These are phyloP conservation scores for Podotricha telesiphe DNA, from an alignment of 2,888 invertebrate genomes.

Conservation along the genomic window DNA sequence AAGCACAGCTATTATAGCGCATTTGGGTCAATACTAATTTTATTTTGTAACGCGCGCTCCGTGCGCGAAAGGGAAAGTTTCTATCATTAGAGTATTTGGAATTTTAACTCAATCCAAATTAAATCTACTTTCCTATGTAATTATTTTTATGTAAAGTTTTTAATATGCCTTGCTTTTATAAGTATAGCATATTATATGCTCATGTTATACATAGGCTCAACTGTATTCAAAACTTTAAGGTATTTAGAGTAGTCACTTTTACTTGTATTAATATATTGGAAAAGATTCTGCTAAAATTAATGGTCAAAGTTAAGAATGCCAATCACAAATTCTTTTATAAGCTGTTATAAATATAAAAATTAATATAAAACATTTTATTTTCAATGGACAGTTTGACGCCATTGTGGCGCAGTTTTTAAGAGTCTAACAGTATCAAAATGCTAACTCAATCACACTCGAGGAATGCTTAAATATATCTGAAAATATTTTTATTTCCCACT, in stretches of 20 bases:
- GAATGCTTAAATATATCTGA: too few species aligned
- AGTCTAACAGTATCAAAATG: too few species aligned
- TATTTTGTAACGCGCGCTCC: conserved; percentile 49
- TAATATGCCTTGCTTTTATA: neutral
- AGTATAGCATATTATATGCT: neutral
- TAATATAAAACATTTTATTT: neutral
- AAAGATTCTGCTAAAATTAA: too few species aligned
- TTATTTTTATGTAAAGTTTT: conserved; percentile 35
- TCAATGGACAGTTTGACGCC: neutral
- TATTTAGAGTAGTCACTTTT: too few species aligned
- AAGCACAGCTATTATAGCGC: conserved; percentile 38
- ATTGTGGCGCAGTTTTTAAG: neutral
- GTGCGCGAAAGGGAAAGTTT: conserved; percentile 60
- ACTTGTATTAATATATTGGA: too few species aligned
- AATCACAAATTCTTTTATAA: too few species aligned
- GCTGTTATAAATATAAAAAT: too few species aligned
- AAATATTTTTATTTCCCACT: too few species aligned
- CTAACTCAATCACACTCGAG: too few species aligned
- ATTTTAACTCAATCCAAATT: conserved; percentile 54
- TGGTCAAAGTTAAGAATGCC: too few species aligned
- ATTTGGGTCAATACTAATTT: conserved; percentile 53
- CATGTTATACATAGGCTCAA: neutral
- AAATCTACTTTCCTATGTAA: conserved; percentile 57
- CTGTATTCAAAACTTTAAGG: neutral
- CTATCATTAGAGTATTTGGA: conserved; percentile 50